Evolutionary conservation across 1,140 invertebrate genomes (phyloP), one percentile per base, ranked within the genome.

Genomic region (Trichomalopsis sarcophagae): DNA sequence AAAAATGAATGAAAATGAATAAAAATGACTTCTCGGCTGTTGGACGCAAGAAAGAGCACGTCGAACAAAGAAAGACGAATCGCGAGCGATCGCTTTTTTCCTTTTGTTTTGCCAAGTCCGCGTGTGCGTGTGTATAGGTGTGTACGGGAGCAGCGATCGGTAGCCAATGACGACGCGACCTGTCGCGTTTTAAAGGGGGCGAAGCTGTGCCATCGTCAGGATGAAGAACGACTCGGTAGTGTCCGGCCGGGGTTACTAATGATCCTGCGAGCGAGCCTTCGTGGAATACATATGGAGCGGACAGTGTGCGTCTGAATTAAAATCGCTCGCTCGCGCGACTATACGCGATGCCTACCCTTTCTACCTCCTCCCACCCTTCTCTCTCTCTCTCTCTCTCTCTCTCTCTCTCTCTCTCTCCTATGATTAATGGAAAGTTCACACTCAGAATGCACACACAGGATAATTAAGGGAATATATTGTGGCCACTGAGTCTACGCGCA

Each of bases 381-480:
- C 91, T 90, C 89, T 88, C 89, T 90, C 92, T 91, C 90, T 91
- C 91, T 74, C 30, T 30, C 91, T 82, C 91, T 91, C 89, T 90
- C 89, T 88, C 89, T 90, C 92, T 91, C 90, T 91, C 91, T 74
- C 30, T 30, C 91, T 82, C 91, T 91, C 89, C 89, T 91, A 92
- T 93, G 92, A 93, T 93, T 93, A 93, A 93, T 93, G 92, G 92
- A 92, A 90, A 93, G 92, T 93, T 93, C 92, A 93, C 92, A 93
- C 92, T 93, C 90, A 91, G 92, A 93, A 93, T 93, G 92, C 91
- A 93, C 92, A 92, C 92, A 92, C 89, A 90, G 91, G 92, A 93
- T 93, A 93, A 93, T 93, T 93, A 93, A 92, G 92, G 91, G 90
- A 90, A 93, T 93, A 92, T 92, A 93, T 92, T 91, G 91, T 90